phyloP scores from a whole-genome alignment of 2,797 vertebrate genomes.

The Heteromormyrus szaboi region DNA sequence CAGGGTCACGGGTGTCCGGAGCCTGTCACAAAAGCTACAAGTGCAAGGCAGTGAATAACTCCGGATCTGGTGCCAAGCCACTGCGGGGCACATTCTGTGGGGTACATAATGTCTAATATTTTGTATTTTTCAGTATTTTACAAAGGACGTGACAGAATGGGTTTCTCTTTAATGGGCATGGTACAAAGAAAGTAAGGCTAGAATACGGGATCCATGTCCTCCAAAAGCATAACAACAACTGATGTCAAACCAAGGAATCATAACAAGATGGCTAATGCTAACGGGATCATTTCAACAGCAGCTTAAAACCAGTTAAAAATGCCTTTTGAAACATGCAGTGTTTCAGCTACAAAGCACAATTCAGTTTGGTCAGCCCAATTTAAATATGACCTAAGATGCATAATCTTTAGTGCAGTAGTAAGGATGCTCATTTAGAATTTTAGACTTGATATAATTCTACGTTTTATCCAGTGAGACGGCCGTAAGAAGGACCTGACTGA shows the following conservation, averaged over 20 bases:
- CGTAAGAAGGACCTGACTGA: neutral
- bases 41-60: neutral
- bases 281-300: neutral
- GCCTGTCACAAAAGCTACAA: neutral
- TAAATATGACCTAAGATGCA: neutral
- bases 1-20: neutral
- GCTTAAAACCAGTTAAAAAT: neutral
- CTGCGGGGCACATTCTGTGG: neutral
- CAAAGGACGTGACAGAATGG: neutral
- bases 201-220: neutral
- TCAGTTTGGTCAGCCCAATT: neutral
- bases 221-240: neutral
- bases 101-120: neutral
- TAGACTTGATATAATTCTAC: neutral
- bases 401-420: neutral
- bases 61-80: neutral
- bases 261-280: neutral
- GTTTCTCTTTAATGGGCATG: neutral
- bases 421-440: neutral
- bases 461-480: neutral
- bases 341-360: neutral
- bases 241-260: neutral
- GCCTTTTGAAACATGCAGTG: neutral
- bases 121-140: neutral
- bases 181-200: neutral